Percentiles rank a stretch among this genome's conserved stretches.
Conservation (phyloP, 2,888 invertebrate genomes). For the Gastrophysa polygoni region DNA sequence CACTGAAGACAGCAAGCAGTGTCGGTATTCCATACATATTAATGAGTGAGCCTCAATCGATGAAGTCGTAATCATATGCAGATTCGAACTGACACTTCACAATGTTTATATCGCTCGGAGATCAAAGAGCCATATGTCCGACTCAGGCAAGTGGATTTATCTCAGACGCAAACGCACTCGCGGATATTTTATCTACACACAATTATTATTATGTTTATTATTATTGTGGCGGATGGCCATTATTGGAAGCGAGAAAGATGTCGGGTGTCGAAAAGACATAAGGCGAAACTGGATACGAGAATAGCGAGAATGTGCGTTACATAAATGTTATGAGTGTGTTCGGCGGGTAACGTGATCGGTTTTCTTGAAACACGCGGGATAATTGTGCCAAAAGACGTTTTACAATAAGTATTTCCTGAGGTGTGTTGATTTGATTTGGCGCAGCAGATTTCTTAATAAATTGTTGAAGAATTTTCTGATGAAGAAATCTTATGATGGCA, state of each 20-base stretch:
- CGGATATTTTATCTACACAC: conserved; percentile 15
- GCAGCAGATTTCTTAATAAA: not conserved
- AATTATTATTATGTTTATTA: conserved; percentile 26
- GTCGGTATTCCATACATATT: conserved; percentile 43
- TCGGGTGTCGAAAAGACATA: conserved; percentile 3
- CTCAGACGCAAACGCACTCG: conserved; percentile 19
- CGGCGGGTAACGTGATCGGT: not conserved
- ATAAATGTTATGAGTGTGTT: not conserved
- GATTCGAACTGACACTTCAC: conserved; percentile 44
- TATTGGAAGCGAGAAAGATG: conserved; percentile 13
- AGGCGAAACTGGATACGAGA: not conserved
- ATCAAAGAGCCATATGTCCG: conserved; percentile 40
- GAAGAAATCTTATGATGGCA: too few relatives aligned
- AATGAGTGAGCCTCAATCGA: conserved; percentile 46
- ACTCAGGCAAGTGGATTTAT: conserved; percentile 18
- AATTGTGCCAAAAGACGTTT: not conserved
- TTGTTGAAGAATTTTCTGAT: too few relatives aligned
- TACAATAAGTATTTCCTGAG: not conserved
- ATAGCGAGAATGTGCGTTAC: not conserved
- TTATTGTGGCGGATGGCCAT: conserved; percentile 15
- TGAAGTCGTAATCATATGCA: conserved; percentile 47
- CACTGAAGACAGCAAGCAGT: not conserved
- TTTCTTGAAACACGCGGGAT: not conserved
- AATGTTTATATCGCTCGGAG: conserved; percentile 44
- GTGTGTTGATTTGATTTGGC: not conserved